These are phyloP conservation scores for Neodon shergylaensis DNA, from an alignment of 2,113 vertebrate genomes.

Conservation along the genomic window DNA sequence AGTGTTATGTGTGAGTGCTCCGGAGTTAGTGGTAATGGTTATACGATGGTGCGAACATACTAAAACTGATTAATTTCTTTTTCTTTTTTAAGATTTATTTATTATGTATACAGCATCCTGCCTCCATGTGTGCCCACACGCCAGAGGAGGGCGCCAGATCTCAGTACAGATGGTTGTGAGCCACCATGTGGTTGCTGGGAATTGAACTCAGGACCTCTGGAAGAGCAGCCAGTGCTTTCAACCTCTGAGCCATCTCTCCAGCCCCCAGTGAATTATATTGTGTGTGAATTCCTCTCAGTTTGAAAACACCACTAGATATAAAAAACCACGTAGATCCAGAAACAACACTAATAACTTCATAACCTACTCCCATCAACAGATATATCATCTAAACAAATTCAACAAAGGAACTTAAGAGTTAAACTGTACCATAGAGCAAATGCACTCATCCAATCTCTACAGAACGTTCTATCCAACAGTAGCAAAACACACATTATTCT, in stretches of 20 bases:
- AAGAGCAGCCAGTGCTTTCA: too few species aligned
- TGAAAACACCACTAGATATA: not conserved
- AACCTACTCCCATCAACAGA: not conserved
- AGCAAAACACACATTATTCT: not conserved
- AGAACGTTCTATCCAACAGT: not conserved
- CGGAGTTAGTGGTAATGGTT: not conserved
- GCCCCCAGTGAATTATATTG: not conserved
- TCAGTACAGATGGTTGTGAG: too few species aligned
- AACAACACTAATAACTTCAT: not conserved
- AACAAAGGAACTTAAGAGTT: not conserved
- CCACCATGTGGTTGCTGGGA: too few species aligned
- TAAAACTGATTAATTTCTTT: not conserved
- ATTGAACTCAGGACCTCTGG: too few species aligned
- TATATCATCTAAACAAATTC: not conserved
- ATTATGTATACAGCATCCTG: too few species aligned
- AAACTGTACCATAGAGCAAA: not conserved
- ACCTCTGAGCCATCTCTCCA: too few species aligned
- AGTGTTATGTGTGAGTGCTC: not conserved
- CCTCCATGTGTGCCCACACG: too few species aligned
- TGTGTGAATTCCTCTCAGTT: slow-evolving; percentile 10
- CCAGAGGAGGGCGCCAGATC: too few species aligned
- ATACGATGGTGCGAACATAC: not conserved
- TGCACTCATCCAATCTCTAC: not conserved
- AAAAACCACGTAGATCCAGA: not conserved
- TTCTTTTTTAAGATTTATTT: too few species aligned